Conservation (phyloP, 2,888 invertebrate species). For the Drosophila dives region DNA sequence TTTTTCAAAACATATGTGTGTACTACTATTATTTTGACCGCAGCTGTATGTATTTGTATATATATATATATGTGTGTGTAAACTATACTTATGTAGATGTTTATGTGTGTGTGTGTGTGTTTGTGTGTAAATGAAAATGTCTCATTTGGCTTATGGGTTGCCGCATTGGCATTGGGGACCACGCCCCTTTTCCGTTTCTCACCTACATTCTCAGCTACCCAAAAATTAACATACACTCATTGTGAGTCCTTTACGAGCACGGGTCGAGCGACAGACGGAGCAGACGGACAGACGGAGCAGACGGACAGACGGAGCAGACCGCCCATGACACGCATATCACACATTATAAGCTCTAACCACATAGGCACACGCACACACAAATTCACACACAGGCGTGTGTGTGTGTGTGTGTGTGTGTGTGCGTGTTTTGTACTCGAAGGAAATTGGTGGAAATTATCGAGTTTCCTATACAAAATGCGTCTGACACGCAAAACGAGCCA, state of each 20-base stretch:
- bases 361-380: slow-evolving; percentile 24
- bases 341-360: slow-evolving; percentile 41
- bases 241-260: slow-evolving; percentile 66
- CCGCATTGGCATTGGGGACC: slow-evolving; percentile 42
- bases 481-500: slow-evolving; percentile 68
- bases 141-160: slow-evolving; percentile 45
- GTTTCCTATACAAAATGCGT: slow-evolving; percentile 79
- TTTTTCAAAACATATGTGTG: not conserved
- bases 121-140: slow-evolving; percentile 19
- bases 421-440: slow-evolving; percentile 55
- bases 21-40: not conserved
- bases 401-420: slow-evolving; percentile 4
- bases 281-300: slow-evolving; percentile 5
- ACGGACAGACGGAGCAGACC: slow-evolving; percentile 19
- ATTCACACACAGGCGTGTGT: slow-evolving; percentile 8
- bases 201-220: slow-evolving; percentile 55
- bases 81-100: not conserved
- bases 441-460: slow-evolving; percentile 80
- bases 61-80: not conserved
- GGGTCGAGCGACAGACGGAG: not conserved
- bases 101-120: slow-evolving; percentile 5
- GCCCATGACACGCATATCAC: slow-evolving; percentile 61
- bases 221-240: slow-evolving; percentile 71
- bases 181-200: slow-evolving; percentile 67
- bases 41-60: not conserved